Percentiles rank a stretch among this genome's conserved stretches.
Evolutionary conservation across 1,140 invertebrate species (phyloP).

Genomic region (Drosophila truncata): DNA sequence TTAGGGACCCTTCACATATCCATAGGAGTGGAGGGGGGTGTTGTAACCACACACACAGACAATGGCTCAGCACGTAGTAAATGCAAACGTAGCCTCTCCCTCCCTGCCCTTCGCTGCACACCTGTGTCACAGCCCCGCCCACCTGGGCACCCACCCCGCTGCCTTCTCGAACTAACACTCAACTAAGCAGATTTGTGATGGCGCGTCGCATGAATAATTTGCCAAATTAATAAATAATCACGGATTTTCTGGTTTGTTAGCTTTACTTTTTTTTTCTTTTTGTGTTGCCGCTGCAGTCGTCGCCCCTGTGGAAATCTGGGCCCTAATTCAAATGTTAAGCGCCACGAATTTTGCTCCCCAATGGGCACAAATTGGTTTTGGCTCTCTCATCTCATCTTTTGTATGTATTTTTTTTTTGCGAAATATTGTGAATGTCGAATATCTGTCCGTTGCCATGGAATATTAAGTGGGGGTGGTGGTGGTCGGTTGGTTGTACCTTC

Average conservation of each 20-base stretch:
- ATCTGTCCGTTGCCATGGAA: conserved; percentile 48
- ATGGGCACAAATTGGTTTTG: conserved; percentile 48
- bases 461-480: conserved; percentile 18
- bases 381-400: conserved; percentile 34
- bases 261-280: conserved; percentile 42
- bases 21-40: background rate
- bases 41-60: conserved; percentile 24
- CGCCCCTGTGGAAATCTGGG: conserved; percentile 11
- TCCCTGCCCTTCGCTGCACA: conserved; percentile 1
- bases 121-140: conserved; percentile 1
- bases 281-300: conserved; percentile 6
- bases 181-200: conserved; percentile 70
- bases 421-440: conserved; percentile 46
- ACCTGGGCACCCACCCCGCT: background rate
- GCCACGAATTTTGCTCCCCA: conserved; percentile 54
- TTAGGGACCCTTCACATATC: conserved; percentile 20
- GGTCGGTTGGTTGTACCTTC: background rate
- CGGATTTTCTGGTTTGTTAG: conserved; percentile 78
- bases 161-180: conserved; percentile 45
- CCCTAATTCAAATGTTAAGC: conserved; percentile 54
- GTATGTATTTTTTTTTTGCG: conserved; percentile 18
- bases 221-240: conserved; percentile 83
- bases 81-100: conserved; percentile 11
- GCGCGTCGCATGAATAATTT: conserved; percentile 77
- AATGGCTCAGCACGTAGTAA: conserved; percentile 39